Evolutionary conservation across 2,113 vertebrate genomes (phyloP), one percentile per base, ranked within the genome.

Genomic region (Telmatochromis sp.): DNA sequence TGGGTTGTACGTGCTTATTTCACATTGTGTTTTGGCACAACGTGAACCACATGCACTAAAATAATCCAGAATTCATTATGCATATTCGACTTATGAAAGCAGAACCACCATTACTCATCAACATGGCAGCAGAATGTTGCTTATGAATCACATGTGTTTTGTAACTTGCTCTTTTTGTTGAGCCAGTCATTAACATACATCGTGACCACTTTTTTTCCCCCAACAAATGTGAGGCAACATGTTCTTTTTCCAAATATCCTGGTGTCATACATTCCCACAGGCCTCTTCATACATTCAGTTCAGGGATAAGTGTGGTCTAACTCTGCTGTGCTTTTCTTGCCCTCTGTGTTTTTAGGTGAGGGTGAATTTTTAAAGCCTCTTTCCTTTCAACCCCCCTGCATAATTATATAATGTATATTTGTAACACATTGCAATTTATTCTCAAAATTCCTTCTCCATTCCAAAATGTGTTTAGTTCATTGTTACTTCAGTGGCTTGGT

Each of bases 121-220:
- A 65, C 60, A 23, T n/a, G 42, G 71, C 87, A 90, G 83, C 86
- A 89, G 83, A 84, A 81, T 89, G 84, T 75, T 83, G 75, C 81
- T 28, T 31, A 89, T 94, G 92, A 93, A 87, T 93, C 89, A 92
- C 87, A 47, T 53, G 86, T 58, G 85, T 88, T 91, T 82, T 89
- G 82, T 89, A 90, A 91, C 84, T 4, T 9, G 50, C 31, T 82
- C 60, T 68, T 82, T 73, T 78, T 88, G 42, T 85, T 60, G 75
- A 71, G 53, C 65, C n/a, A 26, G 28, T 85, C 87, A 87, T 84
- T 89, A 84, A 40, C 31, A 80, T 86, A 54, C 13, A 63, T 81
- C 7, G 23, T 81, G 87, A 84, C 37, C 35, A 8, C 11, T 31
- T 53, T 50, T 21, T 33, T 57, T 3, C 0, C 4, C 23, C 17